Base-by-base conservation (phyloP, 2,113 vertebrate species). In the Lichenostomus cassidix region DNA sequence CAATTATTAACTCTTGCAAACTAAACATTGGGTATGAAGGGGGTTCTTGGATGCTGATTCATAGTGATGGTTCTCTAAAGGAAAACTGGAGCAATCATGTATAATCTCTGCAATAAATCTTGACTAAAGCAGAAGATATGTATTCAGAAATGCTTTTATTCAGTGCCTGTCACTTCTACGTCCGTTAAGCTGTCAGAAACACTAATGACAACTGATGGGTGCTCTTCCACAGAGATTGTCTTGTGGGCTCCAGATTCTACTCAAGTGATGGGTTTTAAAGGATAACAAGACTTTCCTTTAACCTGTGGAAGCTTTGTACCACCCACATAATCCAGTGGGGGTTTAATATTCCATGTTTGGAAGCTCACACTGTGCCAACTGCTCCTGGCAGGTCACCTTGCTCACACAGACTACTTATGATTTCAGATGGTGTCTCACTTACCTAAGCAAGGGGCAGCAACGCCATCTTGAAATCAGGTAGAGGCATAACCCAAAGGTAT, bases 71-170 rank as follows among this genome's bases (percentile, higher is more conserved):
- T 35, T 92, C 79, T 93, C 44, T 92, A 92, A 92, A 87, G 56
- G 52, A 93, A 93, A 96, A 96, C 79, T 83, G 76, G 92, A 96
- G 85, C 88, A 91, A 89, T 96, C 94, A 56, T 80, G 70, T 93
- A 81, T 90, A 95, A 93, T 93, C 25, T 90, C 83, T 86, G 79
- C 85, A 74, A 96, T 88, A 88, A 88, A 63, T 90, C 68, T 90
- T 93, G 92, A 94, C 95, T 96, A 92, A 93, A 94, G 92, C 88
- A 95, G 93, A 94, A 94, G 85, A 94, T 83, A 63, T 2, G 68
- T 89, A 90, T 93, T 94, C 90, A 78, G 86, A 95, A 96, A 93
- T 88, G 79, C 41, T 92, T 96, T 96, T 94, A 95, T 95, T 94
- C 96, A 78, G 69, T 93, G 47, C 79, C 49, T 93, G 88, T 94